phyloP scores from a whole-genome alignment of 2,797 vertebrate genomes.

The Arnoldichthys spilopterus region DNA sequence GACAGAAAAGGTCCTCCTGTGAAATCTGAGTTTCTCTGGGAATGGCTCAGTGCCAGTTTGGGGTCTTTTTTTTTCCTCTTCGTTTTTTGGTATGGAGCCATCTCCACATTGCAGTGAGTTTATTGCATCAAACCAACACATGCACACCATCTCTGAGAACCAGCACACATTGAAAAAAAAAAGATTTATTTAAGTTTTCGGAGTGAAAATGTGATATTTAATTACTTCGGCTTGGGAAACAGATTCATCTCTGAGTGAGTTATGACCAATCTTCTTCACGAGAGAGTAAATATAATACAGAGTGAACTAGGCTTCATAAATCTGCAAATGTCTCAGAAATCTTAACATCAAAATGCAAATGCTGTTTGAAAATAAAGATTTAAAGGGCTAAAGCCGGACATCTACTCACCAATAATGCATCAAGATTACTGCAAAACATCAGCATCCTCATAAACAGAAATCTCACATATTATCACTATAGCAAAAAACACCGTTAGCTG shows the following conservation, averaged over 20 bases:
- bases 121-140: slow-evolving; percentile 56
- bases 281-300: slow-evolving; percentile 61
- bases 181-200: slow-evolving; percentile 58
- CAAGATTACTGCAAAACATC: slow-evolving; percentile 83
- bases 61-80: slow-evolving; percentile 35
- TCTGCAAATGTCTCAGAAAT: slow-evolving; percentile 45
- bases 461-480: no score
- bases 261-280: slow-evolving; percentile 56
- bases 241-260: slow-evolving; percentile 56
- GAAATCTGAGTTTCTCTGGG: slow-evolving; percentile 43
- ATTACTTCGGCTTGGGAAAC: slow-evolving; percentile 62
- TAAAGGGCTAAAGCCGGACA: slow-evolving; percentile 12
- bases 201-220: slow-evolving; percentile 63
- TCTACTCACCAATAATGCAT: slow-evolving; percentile 78
- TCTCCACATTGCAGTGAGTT: slow-evolving; percentile 48
- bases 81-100: slow-evolving; percentile 50
- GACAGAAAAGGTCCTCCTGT: slow-evolving; percentile 37
- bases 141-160: slow-evolving; percentile 49
- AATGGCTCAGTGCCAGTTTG: slow-evolving; percentile 49
- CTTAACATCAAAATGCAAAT: slow-evolving; percentile 56
- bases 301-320: slow-evolving; percentile 57
- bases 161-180: slow-evolving; percentile 45
- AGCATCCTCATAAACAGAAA: background rate
- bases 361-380: slow-evolving; percentile 8
- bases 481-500: no score